Percentiles rank a stretch among this genome's conserved stretches.
These are phyloP conservation scores for Dipodomys stephensi DNA, from an alignment of 2,113 vertebrate genomes.

Conservation along the genomic window DNA sequence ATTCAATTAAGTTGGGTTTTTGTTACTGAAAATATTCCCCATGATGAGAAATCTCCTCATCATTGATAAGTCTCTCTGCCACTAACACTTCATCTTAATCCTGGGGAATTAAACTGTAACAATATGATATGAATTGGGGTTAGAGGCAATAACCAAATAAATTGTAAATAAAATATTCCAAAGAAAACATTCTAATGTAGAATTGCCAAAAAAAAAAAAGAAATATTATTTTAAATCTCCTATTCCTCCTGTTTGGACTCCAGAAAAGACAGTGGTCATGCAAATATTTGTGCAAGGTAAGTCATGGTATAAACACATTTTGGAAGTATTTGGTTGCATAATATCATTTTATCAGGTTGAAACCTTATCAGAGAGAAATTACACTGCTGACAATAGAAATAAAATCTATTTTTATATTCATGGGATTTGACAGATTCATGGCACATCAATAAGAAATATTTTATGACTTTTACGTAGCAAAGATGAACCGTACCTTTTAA, in stretches of 20 bases:
- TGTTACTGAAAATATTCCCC: conserved; percentile 56
- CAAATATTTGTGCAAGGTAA: conserved; percentile 49
- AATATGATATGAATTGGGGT: not conserved
- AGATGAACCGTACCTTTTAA: conserved; percentile 48
- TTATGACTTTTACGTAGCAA: conserved; percentile 45
- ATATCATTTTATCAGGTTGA: conserved; percentile 51
- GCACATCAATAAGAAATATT: conserved; percentile 53
- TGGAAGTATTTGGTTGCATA: conserved; percentile 41
- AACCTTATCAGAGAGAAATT: conserved; percentile 48
- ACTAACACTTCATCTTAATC: conserved; percentile 50
- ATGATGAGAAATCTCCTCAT: conserved; percentile 25
- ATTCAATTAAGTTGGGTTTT: conserved; percentile 49
- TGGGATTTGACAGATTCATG: conserved; percentile 44
- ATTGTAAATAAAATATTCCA: conserved; percentile 51
- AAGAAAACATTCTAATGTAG: not conserved
- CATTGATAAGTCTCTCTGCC: conserved; percentile 15
- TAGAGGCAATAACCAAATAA: conserved; percentile 22
- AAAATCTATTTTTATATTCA: conserved; percentile 65
- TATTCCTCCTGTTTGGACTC: conserved; percentile 46
- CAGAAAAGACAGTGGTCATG: not conserved
- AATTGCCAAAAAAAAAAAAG: conserved; percentile 28
- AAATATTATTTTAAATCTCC: not conserved
- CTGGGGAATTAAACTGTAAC: conserved; percentile 34
- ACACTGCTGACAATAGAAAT: conserved; percentile 26
- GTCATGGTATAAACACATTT: conserved; percentile 37